Base-by-base conservation (phyloP, 37 sponge, comb jelly and placozoan genomes). In the Hormiphora californensis region DNA sequence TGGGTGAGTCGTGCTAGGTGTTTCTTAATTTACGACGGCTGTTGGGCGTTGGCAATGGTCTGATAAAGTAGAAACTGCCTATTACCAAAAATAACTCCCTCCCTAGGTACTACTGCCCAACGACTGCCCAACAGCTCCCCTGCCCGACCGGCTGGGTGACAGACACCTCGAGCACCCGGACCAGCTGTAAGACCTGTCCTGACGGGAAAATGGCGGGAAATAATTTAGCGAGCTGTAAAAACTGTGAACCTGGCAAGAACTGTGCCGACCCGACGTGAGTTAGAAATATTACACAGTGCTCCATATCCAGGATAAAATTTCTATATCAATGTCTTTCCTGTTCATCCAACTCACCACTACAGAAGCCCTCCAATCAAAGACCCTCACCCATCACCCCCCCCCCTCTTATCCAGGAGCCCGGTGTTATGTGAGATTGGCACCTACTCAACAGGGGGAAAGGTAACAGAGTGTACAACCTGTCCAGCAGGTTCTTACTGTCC, bases 41-140 rank as follows among this genome's bases (percentile, higher is more conserved):
- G n/a, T n/a, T n/a, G n/a, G n/a, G n/a, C n/a, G n/a, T n/a, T n/a
- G n/a, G n/a, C n/a, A n/a, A n/a, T n/a, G n/a, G n/a, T n/a, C n/a
- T n/a, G n/a, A n/a, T n/a, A 46, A 15, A 46, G 12, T 17, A 12
- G 12, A 46, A 15, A 46, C 62, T 25, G 22, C 27, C 5, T 59
- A 59, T 25, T 21, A 65, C 38, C 68, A 31, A 36, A 31, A 65
- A n/a, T n/a, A n/a, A n/a, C n/a, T n/a, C 36, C 36, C 36, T 33
- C 39, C 34, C 8, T 39, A 65, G 68, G 39, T 35, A 65, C 68
- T 65, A 65, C 68, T 65, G 68, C 36, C 68, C 68, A 15, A 65
- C 68, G 12, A 19, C 68, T 21, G 68, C 68, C 68, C 39, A 31
- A 19, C 68, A 65, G 25, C 12, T 65, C 39, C 39, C 68, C 7